Conservation (phyloP, 2,113 vertebrate species). For the Dendrocopos noguchii region DNA sequence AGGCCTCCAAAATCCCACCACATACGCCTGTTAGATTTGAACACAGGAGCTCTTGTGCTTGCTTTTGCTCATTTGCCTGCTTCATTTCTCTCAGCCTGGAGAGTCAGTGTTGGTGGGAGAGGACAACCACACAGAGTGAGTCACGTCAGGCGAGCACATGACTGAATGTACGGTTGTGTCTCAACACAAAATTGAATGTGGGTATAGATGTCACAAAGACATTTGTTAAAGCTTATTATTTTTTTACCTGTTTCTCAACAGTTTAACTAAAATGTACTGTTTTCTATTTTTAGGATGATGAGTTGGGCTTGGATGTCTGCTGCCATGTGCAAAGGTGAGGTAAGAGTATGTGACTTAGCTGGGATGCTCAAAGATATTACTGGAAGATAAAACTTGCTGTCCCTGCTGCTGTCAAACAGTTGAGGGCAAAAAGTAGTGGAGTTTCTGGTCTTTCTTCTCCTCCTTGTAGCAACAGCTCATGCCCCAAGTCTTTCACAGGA, state of each 20-base stretch:
- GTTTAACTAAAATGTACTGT: neutral
- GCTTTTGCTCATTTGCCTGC: neutral
- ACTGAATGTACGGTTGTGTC: neutral
- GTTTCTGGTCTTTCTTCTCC: neutral
- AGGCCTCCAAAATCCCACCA: neutral
- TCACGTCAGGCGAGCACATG: neutral
- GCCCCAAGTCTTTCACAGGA: neutral
- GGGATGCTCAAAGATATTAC: neutral
- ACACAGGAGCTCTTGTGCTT: neutral
- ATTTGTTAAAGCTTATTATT: neutral
- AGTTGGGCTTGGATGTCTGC: neutral
- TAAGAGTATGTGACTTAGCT: fast-evolving
- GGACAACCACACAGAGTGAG: neutral
- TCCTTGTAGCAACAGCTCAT: neutral
- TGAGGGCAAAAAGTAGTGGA: neutral
- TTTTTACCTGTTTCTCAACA: neutral
- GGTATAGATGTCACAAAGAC: neutral
- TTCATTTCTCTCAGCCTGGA: neutral
- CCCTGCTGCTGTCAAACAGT: neutral
- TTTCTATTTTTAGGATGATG: neutral
- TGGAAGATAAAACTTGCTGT: neutral
- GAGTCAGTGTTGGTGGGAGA: neutral
- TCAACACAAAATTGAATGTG: neutral
- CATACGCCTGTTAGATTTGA: neutral
- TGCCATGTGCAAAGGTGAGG: neutral